Evolutionary conservation across 2,797 vertebrate species (phyloP).

Genomic region (Sebastes nivosus): DNA sequence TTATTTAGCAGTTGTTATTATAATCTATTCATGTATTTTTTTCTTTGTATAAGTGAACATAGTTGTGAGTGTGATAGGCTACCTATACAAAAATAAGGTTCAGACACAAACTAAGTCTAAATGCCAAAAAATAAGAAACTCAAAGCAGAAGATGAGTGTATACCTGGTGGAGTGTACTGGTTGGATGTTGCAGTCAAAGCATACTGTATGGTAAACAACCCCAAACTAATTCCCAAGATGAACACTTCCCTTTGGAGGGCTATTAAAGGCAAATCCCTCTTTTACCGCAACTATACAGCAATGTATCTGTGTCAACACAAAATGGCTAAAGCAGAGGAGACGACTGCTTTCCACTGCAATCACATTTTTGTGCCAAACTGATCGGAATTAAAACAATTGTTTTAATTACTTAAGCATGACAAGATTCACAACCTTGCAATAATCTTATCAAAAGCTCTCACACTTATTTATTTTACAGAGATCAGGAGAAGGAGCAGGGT

Average conservation of each 20-base stretch:
- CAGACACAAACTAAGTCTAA: not conserved
- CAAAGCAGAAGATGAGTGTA: not conserved
- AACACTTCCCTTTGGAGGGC: not conserved
- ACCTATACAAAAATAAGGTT: not conserved
- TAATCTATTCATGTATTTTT: not conserved
- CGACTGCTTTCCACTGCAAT: conserved; percentile 7
- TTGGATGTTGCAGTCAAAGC: conserved; percentile 1
- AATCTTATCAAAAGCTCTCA: not conserved
- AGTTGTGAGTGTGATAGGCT: not conserved
- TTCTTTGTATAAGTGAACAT: not conserved
- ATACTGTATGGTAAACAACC: not conserved
- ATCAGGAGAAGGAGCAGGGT: not conserved
- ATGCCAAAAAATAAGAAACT: not conserved
- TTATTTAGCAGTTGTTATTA: not conserved
- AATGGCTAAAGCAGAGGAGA: not conserved
- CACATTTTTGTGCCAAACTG: conserved; percentile 11
- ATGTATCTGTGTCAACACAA: conserved; percentile 17
- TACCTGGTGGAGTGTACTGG: not conserved
- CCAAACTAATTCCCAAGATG: not conserved
- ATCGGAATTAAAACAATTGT: conserved; percentile 12
- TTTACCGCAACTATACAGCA: conserved; percentile 2
- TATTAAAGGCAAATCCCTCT: conserved; percentile 14
- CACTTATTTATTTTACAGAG: not conserved
- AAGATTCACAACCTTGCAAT: not conserved
- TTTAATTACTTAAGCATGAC: conserved; percentile 16